Conservation (phyloP, 2,888 invertebrate genomes). For the Cordylochernes scorpioides region DNA sequence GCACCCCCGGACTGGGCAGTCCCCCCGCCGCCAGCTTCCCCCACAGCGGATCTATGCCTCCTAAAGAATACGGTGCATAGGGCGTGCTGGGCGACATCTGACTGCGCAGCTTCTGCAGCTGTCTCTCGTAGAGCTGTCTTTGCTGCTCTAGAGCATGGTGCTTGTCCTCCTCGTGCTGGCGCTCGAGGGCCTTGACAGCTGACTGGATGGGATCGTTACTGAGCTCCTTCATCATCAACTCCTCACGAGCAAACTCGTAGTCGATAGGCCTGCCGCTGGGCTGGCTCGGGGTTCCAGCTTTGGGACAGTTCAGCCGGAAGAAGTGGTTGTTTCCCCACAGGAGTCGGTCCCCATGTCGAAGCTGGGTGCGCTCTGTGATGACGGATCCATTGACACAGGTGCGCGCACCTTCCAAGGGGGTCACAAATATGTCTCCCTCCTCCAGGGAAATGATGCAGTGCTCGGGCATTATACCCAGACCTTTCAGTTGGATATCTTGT, state of each 20-base stretch:
- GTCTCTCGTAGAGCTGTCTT: conserved; percentile 79
- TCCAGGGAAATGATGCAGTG: conserved; percentile 56
- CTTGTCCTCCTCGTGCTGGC: conserved; percentile 83
- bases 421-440: conserved; percentile 51
- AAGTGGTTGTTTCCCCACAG: conserved; percentile 98
- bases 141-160: conserved; percentile 86
- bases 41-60: conserved; percentile 47
- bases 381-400: conserved; percentile 88
- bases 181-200: conserved; percentile 71
- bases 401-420: conserved; percentile 56
- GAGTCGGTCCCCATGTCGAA: conserved; percentile 72
- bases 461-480: conserved; percentile 74
- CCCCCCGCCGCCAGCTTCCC: conserved; percentile 60
- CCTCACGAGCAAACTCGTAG: conserved; percentile 84
- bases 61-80: conserved; percentile 44
- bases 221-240: conserved; percentile 77
- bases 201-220: conserved; percentile 78
- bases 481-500: conserved; percentile 82
- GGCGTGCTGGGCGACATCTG: conserved; percentile 73
- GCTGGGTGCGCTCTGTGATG: conserved; percentile 40
- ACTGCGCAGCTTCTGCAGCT: conserved; percentile 72
- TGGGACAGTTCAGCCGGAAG: conserved; percentile 86
- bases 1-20: conserved; percentile 33
- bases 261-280: conserved; percentile 58
- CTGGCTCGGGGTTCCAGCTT: conserved; percentile 39